A percentile compares a stretch with the other conserved stretches of the same genome.
These are phyloP conservation scores for Miopithecus talapoin DNA, from an alignment of 2,797 vertebrate species.

Conservation along the genomic window DNA sequence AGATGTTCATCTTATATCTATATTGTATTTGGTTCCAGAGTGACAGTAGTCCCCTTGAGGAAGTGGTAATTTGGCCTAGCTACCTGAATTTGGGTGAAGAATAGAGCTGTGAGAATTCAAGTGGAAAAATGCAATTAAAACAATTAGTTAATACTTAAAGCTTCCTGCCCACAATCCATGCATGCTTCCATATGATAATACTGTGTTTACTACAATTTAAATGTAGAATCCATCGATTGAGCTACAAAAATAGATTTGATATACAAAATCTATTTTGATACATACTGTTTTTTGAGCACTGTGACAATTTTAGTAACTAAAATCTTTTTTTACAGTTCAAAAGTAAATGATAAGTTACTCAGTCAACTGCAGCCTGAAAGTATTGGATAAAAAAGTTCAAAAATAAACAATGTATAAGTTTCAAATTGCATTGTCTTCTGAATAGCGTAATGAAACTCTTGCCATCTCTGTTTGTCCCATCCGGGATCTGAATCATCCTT, in stretches of 20 bases:
- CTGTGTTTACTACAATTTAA: conserved; percentile 19
- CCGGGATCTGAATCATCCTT: background rate
- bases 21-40: background rate
- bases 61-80: background rate
- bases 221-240: background rate
- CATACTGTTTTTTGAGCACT: background rate
- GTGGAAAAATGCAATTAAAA: background rate
- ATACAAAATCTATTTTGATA: background rate
- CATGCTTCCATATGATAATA: conserved; percentile 10
- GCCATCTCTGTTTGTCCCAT: background rate
- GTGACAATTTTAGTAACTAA: conserved; percentile 14
- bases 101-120: background rate
- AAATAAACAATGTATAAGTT: background rate
- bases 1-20: background rate
- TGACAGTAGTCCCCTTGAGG: background rate
- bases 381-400: background rate
- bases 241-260: conserved; percentile 1
- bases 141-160: conserved; percentile 28
- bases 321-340: background rate
- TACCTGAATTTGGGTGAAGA: background rate
- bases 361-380: background rate
- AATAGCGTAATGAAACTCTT: background rate
- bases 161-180: background rate
- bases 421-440: background rate
- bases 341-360: background rate